Conservation (phyloP, 2,113 vertebrate species). For the Alligator mississippiensis region DNA sequence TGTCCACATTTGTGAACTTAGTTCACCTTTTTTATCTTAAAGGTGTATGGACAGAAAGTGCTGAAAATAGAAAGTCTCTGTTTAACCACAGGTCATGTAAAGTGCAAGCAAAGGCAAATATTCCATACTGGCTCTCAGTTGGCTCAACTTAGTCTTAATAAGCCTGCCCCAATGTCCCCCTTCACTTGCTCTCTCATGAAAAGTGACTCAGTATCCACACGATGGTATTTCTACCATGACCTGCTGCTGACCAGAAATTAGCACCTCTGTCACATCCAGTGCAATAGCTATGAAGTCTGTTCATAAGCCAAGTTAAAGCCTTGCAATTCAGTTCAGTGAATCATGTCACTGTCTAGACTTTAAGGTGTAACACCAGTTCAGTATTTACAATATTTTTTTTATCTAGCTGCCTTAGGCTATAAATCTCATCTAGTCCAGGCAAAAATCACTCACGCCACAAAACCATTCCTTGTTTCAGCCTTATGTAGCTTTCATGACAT, state of each 20-base stretch:
- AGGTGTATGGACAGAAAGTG: slow-evolving; percentile 49
- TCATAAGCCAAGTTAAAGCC: neutral
- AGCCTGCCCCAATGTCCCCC: neutral
- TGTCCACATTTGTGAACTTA: neutral
- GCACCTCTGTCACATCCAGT: neutral
- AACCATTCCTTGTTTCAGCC: neutral
- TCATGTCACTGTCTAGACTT: neutral
- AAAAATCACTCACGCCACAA: neutral
- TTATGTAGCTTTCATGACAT: neutral
- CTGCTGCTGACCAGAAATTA: neutral
- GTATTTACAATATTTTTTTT: neutral
- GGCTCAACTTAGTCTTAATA: neutral
- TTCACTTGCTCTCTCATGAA: neutral
- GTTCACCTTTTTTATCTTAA: neutral
- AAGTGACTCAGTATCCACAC: neutral
- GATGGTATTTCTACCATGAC: neutral
- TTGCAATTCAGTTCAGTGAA: neutral
- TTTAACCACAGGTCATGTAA: slow-evolving; percentile 62
- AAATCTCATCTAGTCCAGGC: neutral
- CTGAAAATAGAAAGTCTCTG: slow-evolving; percentile 72
- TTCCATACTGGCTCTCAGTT: neutral
- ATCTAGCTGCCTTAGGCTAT: neutral
- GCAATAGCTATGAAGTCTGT: neutral
- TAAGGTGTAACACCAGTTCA: neutral
- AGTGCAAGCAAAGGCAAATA: slow-evolving; percentile 59